Conservation (phyloP, 1,140 invertebrate genomes). For the Cotesia vestalis region DNA sequence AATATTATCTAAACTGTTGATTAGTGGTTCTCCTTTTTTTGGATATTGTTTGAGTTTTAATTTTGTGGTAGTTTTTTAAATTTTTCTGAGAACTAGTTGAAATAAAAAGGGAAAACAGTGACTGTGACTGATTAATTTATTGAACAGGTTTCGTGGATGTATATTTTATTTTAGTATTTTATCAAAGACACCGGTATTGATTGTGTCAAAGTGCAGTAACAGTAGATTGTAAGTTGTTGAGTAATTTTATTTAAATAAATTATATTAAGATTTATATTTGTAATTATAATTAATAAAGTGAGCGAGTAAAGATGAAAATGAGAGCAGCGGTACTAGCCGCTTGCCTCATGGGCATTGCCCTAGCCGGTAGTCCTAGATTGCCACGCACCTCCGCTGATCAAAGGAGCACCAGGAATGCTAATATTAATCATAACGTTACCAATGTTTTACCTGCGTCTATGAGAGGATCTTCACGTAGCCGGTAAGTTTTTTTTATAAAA, state of each 20-base stretch:
- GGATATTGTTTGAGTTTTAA: too few relatives aligned
- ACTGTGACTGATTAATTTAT: not conserved
- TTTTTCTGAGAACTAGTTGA: too few relatives aligned
- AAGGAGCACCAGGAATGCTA: slow-evolving; percentile 56
- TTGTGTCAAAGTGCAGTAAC: not conserved
- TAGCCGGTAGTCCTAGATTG: slow-evolving; percentile 59
- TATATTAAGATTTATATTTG: not conserved
- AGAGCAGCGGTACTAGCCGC: slow-evolving; percentile 55
- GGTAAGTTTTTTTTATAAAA: slow-evolving; percentile 43
- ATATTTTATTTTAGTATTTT: too few relatives aligned
- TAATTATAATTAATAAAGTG: slow-evolving; percentile 10
- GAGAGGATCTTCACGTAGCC: slow-evolving; percentile 55
- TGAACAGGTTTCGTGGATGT: not conserved
- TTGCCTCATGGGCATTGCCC: slow-evolving; percentile 56
- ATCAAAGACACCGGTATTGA: too few relatives aligned
- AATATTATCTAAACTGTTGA: not conserved
- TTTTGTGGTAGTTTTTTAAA: too few relatives aligned
- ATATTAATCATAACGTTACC: slow-evolving; percentile 49
- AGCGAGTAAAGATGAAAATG: slow-evolving; percentile 46
- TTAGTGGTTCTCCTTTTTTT: not conserved
- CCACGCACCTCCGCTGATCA: slow-evolving; percentile 62
- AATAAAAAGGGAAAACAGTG: not conserved
- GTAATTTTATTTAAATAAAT: too few relatives aligned
- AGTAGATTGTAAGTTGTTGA: too few relatives aligned
- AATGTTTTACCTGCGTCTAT: slow-evolving; percentile 50